Base-by-base conservation (phyloP, 2,888 invertebrate genomes). In the Prenolepis imparis region DNA sequence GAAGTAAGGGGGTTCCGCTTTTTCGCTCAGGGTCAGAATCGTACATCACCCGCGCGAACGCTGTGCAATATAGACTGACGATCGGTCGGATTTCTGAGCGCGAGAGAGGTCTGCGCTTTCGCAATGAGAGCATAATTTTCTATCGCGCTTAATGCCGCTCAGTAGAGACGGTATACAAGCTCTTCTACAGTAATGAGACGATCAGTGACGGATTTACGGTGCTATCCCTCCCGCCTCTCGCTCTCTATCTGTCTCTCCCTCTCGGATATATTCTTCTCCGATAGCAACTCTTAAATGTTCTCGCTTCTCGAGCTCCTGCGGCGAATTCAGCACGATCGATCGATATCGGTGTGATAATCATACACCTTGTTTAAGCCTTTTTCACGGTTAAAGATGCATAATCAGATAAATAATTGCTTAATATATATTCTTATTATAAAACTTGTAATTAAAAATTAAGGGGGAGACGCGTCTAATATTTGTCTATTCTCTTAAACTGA, bases 1-100 rank as follows among this genome's bases (percentile, higher is more conserved):
- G 48, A 52, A 77, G 78, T 78, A 82, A 86, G 86, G 88, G 88
- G 90, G 78, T 86, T 87, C 86, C 63, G 82, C 90, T 91, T 92
- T 92, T 93, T 92, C 91, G 89, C 91, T 93, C 93, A 93, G 93
- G 93, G 94, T 93, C 94, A 93, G 91, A 92, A 92, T 91, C 92
- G 93, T 93, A 93, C 93, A 92, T 93, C 93, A 93, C 91, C 92
- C 91, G 90, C 83, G 87, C 89, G 88, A 90, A 86, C 84, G 84
- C 90, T 87, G 90, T 88, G 77, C 78, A 77, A 86, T 86, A 88
- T 90, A 91, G 92, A 92, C 92, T 91, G 92, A 92, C 92, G 92
- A 93, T 92, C 91, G 91, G 90, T 87, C 88, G 88, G 90, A 88
- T 92, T 91, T 91, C 91, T 91, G 89, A 89, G 89, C 72, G 88